Conservation (phyloP, 2,797 vertebrate species). For the Phyllotis vaccarum region DNA sequence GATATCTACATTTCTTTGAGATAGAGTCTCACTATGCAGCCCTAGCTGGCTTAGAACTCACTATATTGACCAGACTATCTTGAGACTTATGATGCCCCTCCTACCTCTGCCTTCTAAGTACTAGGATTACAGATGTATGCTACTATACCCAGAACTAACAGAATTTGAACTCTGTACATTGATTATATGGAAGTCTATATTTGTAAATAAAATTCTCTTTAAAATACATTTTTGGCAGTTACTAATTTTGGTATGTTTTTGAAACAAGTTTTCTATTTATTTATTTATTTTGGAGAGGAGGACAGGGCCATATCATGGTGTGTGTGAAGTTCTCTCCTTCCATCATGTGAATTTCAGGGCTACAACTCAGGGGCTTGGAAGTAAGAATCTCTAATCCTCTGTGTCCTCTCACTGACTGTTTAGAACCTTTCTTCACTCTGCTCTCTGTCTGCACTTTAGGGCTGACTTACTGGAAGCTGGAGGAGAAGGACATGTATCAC, state of each 20-base stretch:
- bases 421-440: not conserved
- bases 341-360: not conserved
- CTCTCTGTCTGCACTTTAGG: slow-evolving; percentile 85
- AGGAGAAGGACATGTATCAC: slow-evolving; percentile 92
- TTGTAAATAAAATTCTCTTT: not conserved
- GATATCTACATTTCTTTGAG: not conserved
- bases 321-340: not conserved
- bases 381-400: not conserved
- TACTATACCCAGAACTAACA: not conserved
- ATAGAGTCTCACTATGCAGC: not conserved
- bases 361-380: not conserved
- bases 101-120: not conserved
- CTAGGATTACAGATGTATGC: not conserved
- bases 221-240: slow-evolving; percentile 1
- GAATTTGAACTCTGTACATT: not conserved
- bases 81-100: not conserved
- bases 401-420: not conserved
- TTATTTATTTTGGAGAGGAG: not conserved
- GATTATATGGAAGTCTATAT: not conserved
- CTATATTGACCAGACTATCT: not conserved
- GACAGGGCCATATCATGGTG: not conserved
- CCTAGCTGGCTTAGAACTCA: not conserved
- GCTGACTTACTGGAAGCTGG: slow-evolving; percentile 94
- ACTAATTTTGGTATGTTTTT: slow-evolving; percentile 22
- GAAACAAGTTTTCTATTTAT: not conserved